phyloP scores from a whole-genome alignment of 2,888 invertebrate species.

The Rhagonycha lutea region DNA sequence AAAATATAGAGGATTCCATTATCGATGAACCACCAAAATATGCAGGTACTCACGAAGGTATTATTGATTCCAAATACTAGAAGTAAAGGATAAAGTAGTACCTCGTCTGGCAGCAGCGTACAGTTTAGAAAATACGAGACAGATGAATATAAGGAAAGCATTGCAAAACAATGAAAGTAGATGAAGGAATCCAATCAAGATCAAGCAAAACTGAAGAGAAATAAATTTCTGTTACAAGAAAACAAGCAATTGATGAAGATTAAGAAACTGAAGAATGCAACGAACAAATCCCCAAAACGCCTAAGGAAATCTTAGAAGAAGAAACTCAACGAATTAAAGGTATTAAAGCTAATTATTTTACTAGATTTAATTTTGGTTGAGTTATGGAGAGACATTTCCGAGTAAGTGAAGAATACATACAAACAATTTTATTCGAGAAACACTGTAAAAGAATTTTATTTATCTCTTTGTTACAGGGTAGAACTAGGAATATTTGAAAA shows the following conservation, averaged over 20 bases:
- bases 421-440: too few species aligned
- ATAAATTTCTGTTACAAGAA: conserved; percentile 66
- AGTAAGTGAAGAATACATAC: too few species aligned
- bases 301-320: conserved; percentile 49
- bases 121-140: conserved; percentile 82
- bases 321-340: conserved; percentile 36
- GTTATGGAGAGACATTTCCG: too few species aligned
- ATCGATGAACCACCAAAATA: conserved; percentile 77
- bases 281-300: conserved; percentile 49
- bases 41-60: conserved; percentile 72
- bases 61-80: conserved; percentile 64
- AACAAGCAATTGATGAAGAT: conserved; percentile 55
- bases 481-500: too few species aligned
- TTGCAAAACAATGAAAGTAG: conserved; percentile 61
- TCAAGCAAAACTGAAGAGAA: conserved; percentile 58
- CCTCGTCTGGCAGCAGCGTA: conserved; percentile 79
- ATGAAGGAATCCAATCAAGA: conserved; percentile 50
- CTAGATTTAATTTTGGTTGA: neutral
- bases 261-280: conserved; percentile 46
- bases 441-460: too few species aligned
- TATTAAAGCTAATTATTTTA: conserved; percentile 3
- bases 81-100: conserved; percentile 75
- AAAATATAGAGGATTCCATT: conserved; percentile 76
- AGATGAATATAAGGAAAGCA: conserved; percentile 71
- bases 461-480: too few species aligned